Conservation (phyloP, 1,140 invertebrate genomes). For the Sycophila sp. region DNA sequence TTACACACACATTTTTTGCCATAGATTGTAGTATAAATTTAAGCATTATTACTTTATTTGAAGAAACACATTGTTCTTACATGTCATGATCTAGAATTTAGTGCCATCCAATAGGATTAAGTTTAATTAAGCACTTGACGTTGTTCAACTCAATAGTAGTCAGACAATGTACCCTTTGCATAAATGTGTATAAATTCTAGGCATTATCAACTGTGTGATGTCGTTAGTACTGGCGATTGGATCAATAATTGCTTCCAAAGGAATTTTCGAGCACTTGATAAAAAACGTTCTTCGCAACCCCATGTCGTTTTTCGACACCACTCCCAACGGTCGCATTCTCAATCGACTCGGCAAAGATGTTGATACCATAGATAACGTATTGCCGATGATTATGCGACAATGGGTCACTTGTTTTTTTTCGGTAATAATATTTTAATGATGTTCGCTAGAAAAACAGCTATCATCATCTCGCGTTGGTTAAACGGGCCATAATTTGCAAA, state of each 20-base stretch:
- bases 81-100: no score
- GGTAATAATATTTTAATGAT: constrained; percentile 55
- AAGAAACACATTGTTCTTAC: background rate
- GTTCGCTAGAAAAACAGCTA: no score
- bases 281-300: constrained; percentile 72
- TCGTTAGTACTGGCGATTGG: constrained; percentile 70
- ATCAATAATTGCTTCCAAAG: constrained; percentile 70
- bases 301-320: constrained; percentile 80
- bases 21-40: background rate
- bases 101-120: no score
- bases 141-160: constrained; percentile 3
- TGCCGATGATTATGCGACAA: constrained; percentile 54
- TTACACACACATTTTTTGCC: background rate
- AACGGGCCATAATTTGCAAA: no score
- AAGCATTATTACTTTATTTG: background rate
- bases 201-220: constrained; percentile 65
- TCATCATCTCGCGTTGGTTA: no score
- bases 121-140: no score
- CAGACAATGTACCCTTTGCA: constrained; percentile 23
- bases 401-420: constrained; percentile 64
- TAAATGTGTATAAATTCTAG: constrained; percentile 61
- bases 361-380: constrained; percentile 72
- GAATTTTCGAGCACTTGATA: constrained; percentile 72
- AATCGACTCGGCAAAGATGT: constrained; percentile 81
- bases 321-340: constrained; percentile 77